These are phyloP conservation scores for Hassar affinis DNA, from an alignment of 2,113 vertebrate genomes.

Conservation along the genomic window DNA sequence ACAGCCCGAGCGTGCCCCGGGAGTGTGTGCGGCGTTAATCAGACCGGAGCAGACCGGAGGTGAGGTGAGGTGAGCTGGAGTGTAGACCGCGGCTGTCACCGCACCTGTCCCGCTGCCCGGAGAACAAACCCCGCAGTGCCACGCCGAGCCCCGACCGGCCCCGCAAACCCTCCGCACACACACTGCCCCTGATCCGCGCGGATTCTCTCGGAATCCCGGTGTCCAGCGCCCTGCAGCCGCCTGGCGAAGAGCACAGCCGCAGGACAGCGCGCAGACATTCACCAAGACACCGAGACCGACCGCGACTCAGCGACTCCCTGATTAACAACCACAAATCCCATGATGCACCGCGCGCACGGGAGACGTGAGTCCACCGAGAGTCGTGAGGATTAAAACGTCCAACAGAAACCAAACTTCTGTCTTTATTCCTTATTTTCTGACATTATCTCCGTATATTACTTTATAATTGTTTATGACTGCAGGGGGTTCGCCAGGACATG, in stretches of 20 bases:
- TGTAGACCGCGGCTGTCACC: neutral
- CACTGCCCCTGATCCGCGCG: neutral
- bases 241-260: neutral
- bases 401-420: neutral
- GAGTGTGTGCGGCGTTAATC: neutral
- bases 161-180: neutral
- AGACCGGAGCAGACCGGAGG: neutral
- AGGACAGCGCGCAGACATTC: neutral
- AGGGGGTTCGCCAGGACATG: neutral
- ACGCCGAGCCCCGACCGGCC: constrained; percentile 17
- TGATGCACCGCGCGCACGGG: constrained; percentile 49
- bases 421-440: too few species aligned
- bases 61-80: neutral
- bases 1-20: neutral
- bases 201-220: neutral
- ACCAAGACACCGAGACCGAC: neutral
- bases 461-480: neutral
- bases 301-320: neutral
- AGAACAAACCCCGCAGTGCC: constrained; percentile 36
- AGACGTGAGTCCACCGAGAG: neutral
- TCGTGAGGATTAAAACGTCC: neutral
- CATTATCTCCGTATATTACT: too few species aligned
- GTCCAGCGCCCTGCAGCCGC: too few species aligned
- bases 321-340: constrained; percentile 60
- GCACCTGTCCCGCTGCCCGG: constrained; percentile 14